These are phyloP conservation scores for Pristionchus arcanus DNA, from an alignment of 2,888 invertebrate genomes.

Conservation along the genomic window DNA sequence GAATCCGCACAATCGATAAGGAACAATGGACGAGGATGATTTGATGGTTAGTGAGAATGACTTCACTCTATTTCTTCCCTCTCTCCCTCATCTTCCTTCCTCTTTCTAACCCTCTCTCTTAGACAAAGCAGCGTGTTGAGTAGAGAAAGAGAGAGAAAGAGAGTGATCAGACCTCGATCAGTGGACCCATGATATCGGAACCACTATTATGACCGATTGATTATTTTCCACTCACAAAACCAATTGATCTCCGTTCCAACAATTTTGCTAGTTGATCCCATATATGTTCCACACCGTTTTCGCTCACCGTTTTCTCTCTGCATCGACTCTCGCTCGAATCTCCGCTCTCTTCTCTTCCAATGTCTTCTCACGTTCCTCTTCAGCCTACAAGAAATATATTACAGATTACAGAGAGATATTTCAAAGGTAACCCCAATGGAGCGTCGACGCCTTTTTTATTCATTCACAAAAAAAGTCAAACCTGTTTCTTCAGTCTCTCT, in stretches of 20 bases:
- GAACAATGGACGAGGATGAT: background rate
- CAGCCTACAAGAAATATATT: background rate
- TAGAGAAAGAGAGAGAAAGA: background rate
- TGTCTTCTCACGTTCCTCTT: constrained; percentile 36
- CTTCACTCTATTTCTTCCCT: constrained; percentile 21
- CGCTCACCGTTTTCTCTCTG: constrained; percentile 50
- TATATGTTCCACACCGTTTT: background rate
- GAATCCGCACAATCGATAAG: background rate
- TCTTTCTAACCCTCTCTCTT: background rate
- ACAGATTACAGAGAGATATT: background rate
- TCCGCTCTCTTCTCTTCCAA: constrained; percentile 31
- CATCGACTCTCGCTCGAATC: constrained; percentile 52
- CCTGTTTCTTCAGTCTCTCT: constrained; percentile 27
- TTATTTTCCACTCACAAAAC: background rate
- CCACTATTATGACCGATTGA: background rate
- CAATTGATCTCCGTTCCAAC: background rate
- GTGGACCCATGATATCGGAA: background rate
- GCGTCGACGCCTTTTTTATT: background rate
- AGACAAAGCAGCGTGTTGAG: constrained; percentile 23
- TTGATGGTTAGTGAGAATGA: background rate
- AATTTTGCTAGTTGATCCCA: background rate
- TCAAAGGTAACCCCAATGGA: background rate
- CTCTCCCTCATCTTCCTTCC: constrained; percentile 41
- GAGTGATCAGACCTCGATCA: constrained; percentile 8
- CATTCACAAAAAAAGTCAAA: background rate